Evolutionary conservation across 2,113 vertebrate genomes (phyloP).

Genomic region (Nematolebias whitei): DNA sequence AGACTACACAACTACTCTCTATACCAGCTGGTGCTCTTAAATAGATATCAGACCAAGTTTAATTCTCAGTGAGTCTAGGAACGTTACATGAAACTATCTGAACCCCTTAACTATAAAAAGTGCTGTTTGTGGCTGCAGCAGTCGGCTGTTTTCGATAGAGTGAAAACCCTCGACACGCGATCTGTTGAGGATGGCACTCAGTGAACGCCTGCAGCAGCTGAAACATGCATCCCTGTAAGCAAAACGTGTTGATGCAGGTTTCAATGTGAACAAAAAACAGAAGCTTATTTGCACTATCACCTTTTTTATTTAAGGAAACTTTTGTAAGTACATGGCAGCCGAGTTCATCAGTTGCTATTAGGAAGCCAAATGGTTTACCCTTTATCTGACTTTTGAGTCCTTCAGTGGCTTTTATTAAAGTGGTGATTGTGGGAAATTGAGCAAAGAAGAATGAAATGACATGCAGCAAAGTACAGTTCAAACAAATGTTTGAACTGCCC

Average conservation of each 20-base stretch:
- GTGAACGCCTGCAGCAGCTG: not conserved
- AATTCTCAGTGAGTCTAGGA: not conserved
- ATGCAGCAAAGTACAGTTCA: too few species aligned
- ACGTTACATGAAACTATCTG: not conserved
- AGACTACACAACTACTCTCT: too few species aligned
- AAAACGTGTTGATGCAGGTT: too few species aligned
- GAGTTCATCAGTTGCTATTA: not conserved
- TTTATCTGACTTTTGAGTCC: not conserved
- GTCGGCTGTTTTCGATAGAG: not conserved
- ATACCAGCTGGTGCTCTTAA: not conserved
- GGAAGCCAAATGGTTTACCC: not conserved
- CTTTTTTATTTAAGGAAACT: too few species aligned
- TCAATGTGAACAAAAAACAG: too few species aligned
- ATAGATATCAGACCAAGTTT: not conserved
- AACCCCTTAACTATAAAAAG: not conserved
- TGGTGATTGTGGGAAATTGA: too few species aligned
- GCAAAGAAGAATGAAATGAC: not conserved
- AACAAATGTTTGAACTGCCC: too few species aligned
- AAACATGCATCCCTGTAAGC: too few species aligned
- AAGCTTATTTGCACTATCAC: too few species aligned
- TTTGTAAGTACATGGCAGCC: too few species aligned
- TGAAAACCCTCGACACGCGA: not conserved
- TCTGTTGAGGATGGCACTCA: not conserved
- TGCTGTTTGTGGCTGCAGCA: not conserved
- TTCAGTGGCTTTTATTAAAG: not conserved